Percentiles rank a stretch among this genome's conserved stretches.
phyloP scores from a whole-genome alignment of 2,113 vertebrate species.

The Vombatus ursinus region DNA sequence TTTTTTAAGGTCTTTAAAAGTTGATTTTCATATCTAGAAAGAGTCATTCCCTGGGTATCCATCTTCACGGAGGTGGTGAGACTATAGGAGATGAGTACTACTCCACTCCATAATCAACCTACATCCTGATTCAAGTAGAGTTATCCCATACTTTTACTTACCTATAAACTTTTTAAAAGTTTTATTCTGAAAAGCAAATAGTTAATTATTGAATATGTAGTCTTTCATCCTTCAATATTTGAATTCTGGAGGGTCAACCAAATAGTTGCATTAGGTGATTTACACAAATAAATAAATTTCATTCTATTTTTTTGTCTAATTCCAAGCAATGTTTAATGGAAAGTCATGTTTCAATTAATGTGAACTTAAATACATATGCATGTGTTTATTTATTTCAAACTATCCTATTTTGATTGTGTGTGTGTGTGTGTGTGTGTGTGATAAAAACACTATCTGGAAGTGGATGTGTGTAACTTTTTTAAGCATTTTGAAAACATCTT shows the following conservation, averaged over 20 bases:
- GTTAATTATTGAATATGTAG: constrained; percentile 53
- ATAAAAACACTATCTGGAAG: constrained; percentile 48
- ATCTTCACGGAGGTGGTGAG: constrained; percentile 45
- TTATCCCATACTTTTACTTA: constrained; percentile 60
- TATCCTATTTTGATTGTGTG: constrained; percentile 26
- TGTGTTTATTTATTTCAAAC: constrained; percentile 16
- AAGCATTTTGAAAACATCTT: constrained; percentile 44
- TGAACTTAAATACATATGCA: constrained; percentile 3
- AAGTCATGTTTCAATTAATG: constrained; percentile 52
- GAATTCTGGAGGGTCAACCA: constrained; percentile 50
- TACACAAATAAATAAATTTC: constrained; percentile 10
- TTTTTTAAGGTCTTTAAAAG: constrained; percentile 67
- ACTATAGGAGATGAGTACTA: constrained; percentile 49
- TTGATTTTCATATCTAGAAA: constrained; percentile 64
- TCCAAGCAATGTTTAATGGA: constrained; percentile 65
- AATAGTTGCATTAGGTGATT: constrained; percentile 13
- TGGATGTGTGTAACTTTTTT: constrained; percentile 52
- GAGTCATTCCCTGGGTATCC: constrained; percentile 54
- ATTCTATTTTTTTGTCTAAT: constrained; percentile 22
- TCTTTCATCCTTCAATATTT: constrained; percentile 67
- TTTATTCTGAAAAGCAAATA: constrained; percentile 27
- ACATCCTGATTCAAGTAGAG: constrained; percentile 41
- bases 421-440: constrained; percentile 20
- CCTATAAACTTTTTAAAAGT: constrained; percentile 66
- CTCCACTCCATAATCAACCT: constrained; percentile 51